phyloP scores from a whole-genome alignment of 2,797 vertebrate genomes.

The Lepidocolaptes lacrymiger region DNA sequence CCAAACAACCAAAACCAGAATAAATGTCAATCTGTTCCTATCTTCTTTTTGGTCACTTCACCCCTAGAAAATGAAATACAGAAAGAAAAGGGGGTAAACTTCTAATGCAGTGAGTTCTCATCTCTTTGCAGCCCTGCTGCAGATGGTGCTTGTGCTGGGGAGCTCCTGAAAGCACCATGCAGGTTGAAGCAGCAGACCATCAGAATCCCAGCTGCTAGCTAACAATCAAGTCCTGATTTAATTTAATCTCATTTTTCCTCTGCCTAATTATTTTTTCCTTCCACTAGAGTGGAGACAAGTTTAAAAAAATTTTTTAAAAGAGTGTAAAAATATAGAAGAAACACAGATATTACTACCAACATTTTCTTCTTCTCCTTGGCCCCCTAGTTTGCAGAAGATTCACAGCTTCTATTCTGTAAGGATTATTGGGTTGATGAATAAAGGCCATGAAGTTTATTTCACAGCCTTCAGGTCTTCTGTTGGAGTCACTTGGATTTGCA shows the following conservation, averaged over 20 bases:
- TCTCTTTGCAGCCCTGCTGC: neutral
- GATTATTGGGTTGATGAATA: neutral
- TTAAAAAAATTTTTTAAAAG: neutral
- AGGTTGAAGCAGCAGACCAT: neutral
- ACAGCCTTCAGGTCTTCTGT: neutral
- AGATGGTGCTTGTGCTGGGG: neutral
- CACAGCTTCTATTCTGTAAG: neutral
- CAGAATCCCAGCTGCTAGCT: conserved; percentile 26
- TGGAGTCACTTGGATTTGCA: neutral
- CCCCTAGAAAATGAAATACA: neutral
- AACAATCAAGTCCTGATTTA: neutral
- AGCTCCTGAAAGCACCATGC: neutral
- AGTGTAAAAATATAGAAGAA: neutral
- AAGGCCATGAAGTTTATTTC: neutral
- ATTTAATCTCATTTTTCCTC: neutral
- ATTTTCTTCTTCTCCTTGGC: neutral
- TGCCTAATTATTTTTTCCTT: conserved; percentile 7
- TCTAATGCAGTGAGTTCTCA: neutral
- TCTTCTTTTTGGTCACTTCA: neutral
- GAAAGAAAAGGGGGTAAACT: neutral
- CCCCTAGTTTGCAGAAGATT: neutral
- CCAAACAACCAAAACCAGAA: neutral
- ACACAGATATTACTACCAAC: neutral
- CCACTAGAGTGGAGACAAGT: neutral
- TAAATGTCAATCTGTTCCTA: neutral